Conservation (phyloP, 2,888 invertebrate genomes). For the Euspilapteryx auroguttella region DNA sequence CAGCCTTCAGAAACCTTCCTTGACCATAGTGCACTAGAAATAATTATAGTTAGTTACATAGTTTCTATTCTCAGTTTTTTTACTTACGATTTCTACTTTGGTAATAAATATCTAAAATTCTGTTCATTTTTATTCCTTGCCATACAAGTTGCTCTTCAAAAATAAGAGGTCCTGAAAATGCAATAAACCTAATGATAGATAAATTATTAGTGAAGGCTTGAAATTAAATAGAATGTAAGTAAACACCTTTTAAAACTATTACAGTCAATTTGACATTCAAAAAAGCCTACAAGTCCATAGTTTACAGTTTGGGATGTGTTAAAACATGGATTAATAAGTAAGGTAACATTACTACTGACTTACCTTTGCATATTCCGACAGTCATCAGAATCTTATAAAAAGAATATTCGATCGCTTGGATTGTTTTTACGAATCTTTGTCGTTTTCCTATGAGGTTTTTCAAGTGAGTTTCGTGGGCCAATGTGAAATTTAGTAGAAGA, state of each 20-base stretch:
- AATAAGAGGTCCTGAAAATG: slow-evolving; percentile 20
- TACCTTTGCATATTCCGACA: slow-evolving; percentile 34
- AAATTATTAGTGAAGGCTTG: too few relatives aligned
- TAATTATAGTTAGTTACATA: neutral
- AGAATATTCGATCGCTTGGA: slow-evolving; percentile 21
- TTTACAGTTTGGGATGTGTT: too few relatives aligned
- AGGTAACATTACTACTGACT: too few relatives aligned
- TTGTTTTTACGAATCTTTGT: slow-evolving; percentile 17
- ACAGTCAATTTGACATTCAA: too few relatives aligned
- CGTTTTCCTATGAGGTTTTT: too few relatives aligned
- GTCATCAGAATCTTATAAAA: slow-evolving; percentile 31
- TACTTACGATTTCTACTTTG: slow-evolving; percentile 23
- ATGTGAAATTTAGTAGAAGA: slow-evolving; percentile 13
- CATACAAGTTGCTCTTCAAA: slow-evolving; percentile 28
- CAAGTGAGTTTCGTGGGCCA: too few relatives aligned
- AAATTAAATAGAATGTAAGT: too few relatives aligned
- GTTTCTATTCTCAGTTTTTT: too few relatives aligned
- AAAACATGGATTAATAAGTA: too few relatives aligned
- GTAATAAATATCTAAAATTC: slow-evolving; percentile 36
- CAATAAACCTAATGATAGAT: too few relatives aligned
- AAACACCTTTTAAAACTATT: too few relatives aligned
- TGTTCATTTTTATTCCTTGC: slow-evolving; percentile 20
- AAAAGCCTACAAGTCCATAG: too few relatives aligned
- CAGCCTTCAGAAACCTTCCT: neutral
- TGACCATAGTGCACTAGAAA: neutral